phyloP scores from a whole-genome alignment of 1,140 invertebrate species.

The Pseudomyrmex flavicornis region DNA sequence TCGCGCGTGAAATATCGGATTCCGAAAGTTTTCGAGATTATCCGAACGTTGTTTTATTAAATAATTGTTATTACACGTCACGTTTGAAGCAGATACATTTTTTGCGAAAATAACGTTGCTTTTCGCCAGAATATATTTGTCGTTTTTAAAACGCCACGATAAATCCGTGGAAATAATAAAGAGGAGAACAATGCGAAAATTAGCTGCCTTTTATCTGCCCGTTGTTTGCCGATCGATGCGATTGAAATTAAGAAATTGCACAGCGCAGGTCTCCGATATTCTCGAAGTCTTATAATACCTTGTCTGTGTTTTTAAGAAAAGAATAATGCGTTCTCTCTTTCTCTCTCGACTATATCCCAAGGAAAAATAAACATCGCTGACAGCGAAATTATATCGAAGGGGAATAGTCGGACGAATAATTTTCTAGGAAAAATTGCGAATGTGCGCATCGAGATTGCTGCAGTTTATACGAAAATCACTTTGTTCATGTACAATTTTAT shows the following conservation, averaged over 20 bases:
- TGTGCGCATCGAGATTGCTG: not conserved
- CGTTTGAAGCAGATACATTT: too few relatives aligned
- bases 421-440: constrained; percentile 22
- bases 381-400: constrained; percentile 37
- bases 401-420: constrained; percentile 34
- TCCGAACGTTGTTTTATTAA: too few relatives aligned
- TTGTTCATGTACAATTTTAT: too few relatives aligned
- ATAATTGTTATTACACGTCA: too few relatives aligned
- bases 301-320: constrained; percentile 45
- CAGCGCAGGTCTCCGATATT: not conserved
- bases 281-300: constrained; percentile 11
- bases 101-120: too few relatives aligned
- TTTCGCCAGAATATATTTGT: too few relatives aligned
- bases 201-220: not conserved
- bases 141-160: too few relatives aligned
- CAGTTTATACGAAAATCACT: constrained; percentile 35
- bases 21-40: not conserved
- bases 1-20: constrained; percentile 1
- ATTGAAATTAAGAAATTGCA: not conserved
- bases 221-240: constrained; percentile 5
- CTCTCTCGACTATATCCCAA: not conserved
- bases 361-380: constrained; percentile 33
- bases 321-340: constrained; percentile 19
- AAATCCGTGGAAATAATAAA: not conserved
- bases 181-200: not conserved